Conservation (phyloP, 2,888 invertebrate species). For the Stenchaetothrips biformis region DNA sequence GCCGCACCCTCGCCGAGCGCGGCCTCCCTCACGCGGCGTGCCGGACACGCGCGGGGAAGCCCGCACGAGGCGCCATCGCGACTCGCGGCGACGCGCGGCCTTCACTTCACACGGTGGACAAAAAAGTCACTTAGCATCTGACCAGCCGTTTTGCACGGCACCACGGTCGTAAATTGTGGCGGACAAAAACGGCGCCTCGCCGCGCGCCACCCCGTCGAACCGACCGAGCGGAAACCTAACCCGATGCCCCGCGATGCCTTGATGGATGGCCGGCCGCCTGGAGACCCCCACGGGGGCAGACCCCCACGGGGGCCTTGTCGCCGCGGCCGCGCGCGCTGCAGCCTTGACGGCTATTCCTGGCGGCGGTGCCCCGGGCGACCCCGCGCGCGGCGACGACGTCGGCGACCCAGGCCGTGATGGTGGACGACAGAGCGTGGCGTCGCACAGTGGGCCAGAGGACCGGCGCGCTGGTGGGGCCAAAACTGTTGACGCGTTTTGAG, state of each 20-base stretch:
- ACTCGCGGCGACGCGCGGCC: too few relatives aligned
- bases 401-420: neutral
- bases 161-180: neutral
- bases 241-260: too few relatives aligned
- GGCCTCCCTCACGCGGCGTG: neutral
- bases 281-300: too few relatives aligned
- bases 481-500: too few relatives aligned
- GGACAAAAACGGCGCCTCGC: neutral
- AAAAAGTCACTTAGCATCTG: slow-evolving; percentile 21
- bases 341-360: slow-evolving; percentile 19
- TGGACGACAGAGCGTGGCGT: too few relatives aligned
- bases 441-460: too few relatives aligned
- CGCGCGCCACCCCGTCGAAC: neutral
- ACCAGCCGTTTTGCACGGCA: neutral
- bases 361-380: neutral
- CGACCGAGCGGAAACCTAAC: too few relatives aligned
- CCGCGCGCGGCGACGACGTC: neutral
- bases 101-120: too few relatives aligned
- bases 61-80: too few relatives aligned
- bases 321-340: neutral
- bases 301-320: neutral
- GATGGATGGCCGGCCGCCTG: too few relatives aligned
- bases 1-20: neutral
- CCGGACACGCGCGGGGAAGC: neutral
- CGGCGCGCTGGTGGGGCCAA: too few relatives aligned